Evolutionary conservation across 2,113 vertebrate genomes (phyloP).

Genomic region (Tragelaphus buxtoni): DNA sequence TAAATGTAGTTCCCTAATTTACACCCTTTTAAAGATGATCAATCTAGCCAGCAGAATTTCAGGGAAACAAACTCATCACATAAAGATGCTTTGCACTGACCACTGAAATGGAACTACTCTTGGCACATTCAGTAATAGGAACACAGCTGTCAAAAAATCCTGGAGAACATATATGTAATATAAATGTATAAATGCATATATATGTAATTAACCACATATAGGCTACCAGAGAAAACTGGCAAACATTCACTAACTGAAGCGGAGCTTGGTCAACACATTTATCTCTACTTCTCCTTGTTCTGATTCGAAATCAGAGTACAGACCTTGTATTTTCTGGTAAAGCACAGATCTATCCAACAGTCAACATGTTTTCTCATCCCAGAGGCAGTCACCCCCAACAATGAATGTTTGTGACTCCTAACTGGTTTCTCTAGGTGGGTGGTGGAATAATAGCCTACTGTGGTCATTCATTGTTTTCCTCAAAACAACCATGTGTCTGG

Average conservation of each 20-base stretch:
- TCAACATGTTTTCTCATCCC: constrained; percentile 34
- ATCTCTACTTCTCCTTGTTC: constrained; percentile 61
- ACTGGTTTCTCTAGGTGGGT: constrained; percentile 71
- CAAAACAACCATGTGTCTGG: constrained; percentile 10
- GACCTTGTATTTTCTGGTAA: constrained; percentile 38
- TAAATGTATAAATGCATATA: background rate
- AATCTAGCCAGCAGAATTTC: background rate
- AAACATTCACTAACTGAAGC: background rate
- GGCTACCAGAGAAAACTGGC: background rate
- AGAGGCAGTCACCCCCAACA: constrained; percentile 43
- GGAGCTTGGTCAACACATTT: background rate
- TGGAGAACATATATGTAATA: background rate
- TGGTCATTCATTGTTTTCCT: constrained; percentile 49
- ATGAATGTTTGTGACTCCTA: constrained; percentile 60
- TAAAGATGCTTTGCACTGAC: background rate
- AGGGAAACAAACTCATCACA: background rate
- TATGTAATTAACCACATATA: background rate
- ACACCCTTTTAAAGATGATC: background rate
- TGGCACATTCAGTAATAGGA: background rate
- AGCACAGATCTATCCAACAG: background rate
- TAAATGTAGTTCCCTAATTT: background rate
- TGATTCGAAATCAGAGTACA: constrained; percentile 43
- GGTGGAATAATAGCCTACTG: constrained; percentile 62
- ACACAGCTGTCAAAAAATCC: background rate
- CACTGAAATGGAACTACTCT: background rate